phyloP scores from a whole-genome alignment of 2,888 invertebrate species.

The Globia sparganii region DNA sequence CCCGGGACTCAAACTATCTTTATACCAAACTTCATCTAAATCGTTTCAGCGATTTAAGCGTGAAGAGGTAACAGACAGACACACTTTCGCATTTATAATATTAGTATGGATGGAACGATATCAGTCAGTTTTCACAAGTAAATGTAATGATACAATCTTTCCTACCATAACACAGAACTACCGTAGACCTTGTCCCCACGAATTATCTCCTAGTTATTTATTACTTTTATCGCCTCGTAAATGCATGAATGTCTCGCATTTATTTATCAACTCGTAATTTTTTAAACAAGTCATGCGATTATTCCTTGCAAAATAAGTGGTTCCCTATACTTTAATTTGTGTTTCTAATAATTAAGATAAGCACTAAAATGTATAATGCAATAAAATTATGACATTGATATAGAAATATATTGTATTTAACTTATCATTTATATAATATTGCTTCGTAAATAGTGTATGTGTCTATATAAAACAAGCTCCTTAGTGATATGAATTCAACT shows the following conservation, averaged over 20 bases:
- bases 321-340: conserved; percentile 3
- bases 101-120: no score
- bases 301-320: conserved; percentile 2
- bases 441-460: neutral
- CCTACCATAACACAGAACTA: conserved; percentile 17
- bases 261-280: conserved; percentile 28
- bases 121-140: conserved; percentile 22
- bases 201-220: conserved; percentile 46
- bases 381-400: conserved; percentile 7
- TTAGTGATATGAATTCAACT: neutral
- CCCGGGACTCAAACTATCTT: no score
- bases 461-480: conserved; percentile 1
- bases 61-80: no score
- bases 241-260: conserved; percentile 19
- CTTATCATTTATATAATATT: neutral
- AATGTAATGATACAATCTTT: conserved; percentile 18
- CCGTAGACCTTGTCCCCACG: conserved; percentile 34
- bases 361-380: conserved; percentile 5
- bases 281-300: conserved; percentile 16
- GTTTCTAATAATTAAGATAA: conserved; percentile 19
- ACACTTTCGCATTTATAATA: no score
- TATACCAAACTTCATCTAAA: no score
- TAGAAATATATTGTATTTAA: neutral
- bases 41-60: no score
- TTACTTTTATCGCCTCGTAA: conserved; percentile 43